Evolutionary conservation across 2,113 vertebrate species (phyloP), one percentile per base, ranked within the genome.

Genomic region (Cinclus cinclus): DNA sequence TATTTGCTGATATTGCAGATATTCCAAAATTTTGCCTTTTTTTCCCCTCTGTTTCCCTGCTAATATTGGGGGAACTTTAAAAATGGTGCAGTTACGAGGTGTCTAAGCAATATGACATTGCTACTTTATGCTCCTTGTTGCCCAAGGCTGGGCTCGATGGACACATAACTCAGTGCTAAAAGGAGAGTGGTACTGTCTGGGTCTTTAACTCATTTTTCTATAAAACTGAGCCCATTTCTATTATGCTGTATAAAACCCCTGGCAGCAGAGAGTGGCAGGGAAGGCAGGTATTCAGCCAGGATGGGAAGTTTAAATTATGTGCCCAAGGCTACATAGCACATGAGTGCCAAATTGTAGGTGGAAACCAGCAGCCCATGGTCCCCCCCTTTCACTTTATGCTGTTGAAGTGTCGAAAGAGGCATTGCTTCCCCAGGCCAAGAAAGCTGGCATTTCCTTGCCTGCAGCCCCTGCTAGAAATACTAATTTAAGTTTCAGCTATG

Each of bases 151-250:
- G 25, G 35, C 44, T 87, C 39, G 55, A 89, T 78, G 91, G 88
- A 83, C 80, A 53, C 82, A 87, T 85, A 95, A 96, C 74, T 95
- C 87, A 87, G 65, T 31, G 70, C 58, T 89, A 65, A 76, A 84
- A 90, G 37, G n/a, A 95, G 65, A 91, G 15, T 3, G 10, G 85
- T 75, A 35, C 15, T 30, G n/a, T 62, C 81, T 33, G 13, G 6
- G 37, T 73, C 70, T 91, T 91, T 65, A 65, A 76, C 55, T 79
- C 81, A 75, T 87, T 90, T 93, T 79, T 83, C 75, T 79, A n/a
- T 64, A 62, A 90, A 82, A 90, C 25, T 39, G 65, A 80, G 30
- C 49, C 39, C 14, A 86, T 85, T 92, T 73, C 83, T 93, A 49
- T 83, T 76, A 60, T 46, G 42, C 71, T 88, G 24, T 83, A 69